A percentile compares a stretch with the other conserved stretches of the same genome.
Conservation (phyloP, 1,140 invertebrate species). For the Meloidogyne floridensis region DNA sequence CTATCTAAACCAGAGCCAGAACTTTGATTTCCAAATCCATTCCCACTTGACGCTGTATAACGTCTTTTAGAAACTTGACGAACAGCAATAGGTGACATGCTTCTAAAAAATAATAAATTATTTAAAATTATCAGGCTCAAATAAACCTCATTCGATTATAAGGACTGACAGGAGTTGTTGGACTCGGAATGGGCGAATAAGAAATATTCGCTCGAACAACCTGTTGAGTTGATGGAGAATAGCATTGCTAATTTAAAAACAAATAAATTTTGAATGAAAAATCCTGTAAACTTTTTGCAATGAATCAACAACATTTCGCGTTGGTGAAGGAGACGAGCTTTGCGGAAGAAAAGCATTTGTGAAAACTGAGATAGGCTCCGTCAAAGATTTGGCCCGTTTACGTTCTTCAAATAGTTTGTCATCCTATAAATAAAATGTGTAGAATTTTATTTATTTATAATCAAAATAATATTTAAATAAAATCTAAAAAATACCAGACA, state of each 20-base stretch:
- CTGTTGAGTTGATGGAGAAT: constrained; percentile 52
- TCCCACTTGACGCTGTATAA: constrained; percentile 41
- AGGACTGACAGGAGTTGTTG: constrained; percentile 46
- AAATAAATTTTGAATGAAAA: neutral
- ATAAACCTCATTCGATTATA: constrained; percentile 48
- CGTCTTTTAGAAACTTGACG: constrained; percentile 53
- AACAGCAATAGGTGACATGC: constrained; percentile 51
- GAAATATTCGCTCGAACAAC: constrained; percentile 51
- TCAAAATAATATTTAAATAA: neutral
- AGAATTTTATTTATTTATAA: neutral
- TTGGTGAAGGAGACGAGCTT: constrained; percentile 52
- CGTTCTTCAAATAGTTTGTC: constrained; percentile 52
- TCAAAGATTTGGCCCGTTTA: constrained; percentile 52
- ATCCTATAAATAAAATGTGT: constrained; percentile 40
- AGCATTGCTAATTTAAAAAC: constrained; percentile 47
- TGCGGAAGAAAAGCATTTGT: constrained; percentile 53
- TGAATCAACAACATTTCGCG: constrained; percentile 37
- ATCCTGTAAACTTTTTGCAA: constrained; percentile 45
- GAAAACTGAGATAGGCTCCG: constrained; percentile 55
- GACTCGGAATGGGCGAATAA: constrained; percentile 54
- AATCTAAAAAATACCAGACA: constrained; percentile 39
- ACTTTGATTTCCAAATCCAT: constrained; percentile 33
- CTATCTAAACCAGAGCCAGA: constrained; percentile 49
- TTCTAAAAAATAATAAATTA: constrained; percentile 32
- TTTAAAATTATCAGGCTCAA: constrained; percentile 2